Conservation (phyloP, 2,888 invertebrate species). For the Amphimallon solstitiale region DNA sequence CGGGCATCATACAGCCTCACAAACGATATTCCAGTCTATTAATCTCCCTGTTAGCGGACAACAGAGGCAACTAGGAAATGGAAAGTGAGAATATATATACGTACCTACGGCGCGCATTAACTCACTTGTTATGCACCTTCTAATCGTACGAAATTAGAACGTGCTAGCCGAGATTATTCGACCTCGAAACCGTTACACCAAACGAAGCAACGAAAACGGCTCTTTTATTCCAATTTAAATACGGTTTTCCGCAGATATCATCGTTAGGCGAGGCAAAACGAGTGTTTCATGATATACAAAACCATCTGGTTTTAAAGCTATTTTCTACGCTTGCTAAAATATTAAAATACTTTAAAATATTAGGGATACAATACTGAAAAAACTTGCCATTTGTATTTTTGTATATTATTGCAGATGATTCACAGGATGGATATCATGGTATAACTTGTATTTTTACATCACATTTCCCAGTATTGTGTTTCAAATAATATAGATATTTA, state of each 20-base stretch:
- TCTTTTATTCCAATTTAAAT: constrained; percentile 33
- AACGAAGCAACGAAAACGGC: constrained; percentile 16
- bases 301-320: constrained; percentile 23
- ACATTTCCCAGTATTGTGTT: too few relatives aligned
- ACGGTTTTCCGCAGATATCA: constrained; percentile 28
- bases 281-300: constrained; percentile 30
- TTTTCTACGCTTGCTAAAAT: constrained; percentile 8
- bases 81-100: constrained; percentile 28
- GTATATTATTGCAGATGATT: too few relatives aligned
- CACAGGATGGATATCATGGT: too few relatives aligned
- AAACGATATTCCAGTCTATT: constrained; percentile 33
- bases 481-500: too few relatives aligned
- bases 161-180: constrained; percentile 25
- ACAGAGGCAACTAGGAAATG: constrained; percentile 27
- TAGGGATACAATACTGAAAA: too few relatives aligned
- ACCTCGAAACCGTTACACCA: constrained; percentile 9
- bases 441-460: too few relatives aligned
- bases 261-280: constrained; percentile 27
- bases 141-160: constrained; percentile 29
- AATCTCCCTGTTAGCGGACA: constrained; percentile 22
- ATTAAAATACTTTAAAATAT: too few relatives aligned
- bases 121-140: constrained; percentile 29
- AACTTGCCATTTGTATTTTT: too few relatives aligned
- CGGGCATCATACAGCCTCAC: constrained; percentile 11
- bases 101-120: constrained; percentile 19